Evolutionary conservation across 2,888 invertebrate genomes (phyloP).

Genomic region (Elegia similella): DNA sequence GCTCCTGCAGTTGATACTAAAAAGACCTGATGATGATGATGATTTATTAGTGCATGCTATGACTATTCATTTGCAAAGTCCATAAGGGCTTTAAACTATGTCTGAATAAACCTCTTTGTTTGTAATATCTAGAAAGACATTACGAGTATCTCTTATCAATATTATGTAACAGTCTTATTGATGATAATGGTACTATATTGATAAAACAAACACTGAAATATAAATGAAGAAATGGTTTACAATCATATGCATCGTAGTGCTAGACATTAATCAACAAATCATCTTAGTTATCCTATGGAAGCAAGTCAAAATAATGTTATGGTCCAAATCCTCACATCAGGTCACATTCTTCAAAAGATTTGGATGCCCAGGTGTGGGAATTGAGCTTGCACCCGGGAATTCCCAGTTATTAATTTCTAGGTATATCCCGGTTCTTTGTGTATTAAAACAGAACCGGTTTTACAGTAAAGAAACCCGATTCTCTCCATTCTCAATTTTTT

Average conservation of each 20-base stretch:
- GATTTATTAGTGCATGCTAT: too few species aligned
- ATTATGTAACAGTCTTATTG: neutral
- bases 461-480: neutral
- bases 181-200: neutral
- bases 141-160: neutral
- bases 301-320: too few species aligned
- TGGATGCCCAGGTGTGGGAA: too few species aligned
- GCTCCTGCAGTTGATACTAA: too few species aligned
- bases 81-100: too few species aligned
- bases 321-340: too few species aligned
- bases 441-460: neutral
- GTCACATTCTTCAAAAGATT: too few species aligned
- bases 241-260: neutral
- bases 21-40: too few species aligned
- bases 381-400: slow-evolving; percentile 8
- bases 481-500: too few species aligned
- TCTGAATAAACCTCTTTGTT: neutral
- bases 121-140: neutral
- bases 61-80: too few species aligned
- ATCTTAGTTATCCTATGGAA: too few species aligned
- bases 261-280: too few species aligned
- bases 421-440: neutral
- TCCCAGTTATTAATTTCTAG: neutral
- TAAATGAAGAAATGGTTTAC: neutral
- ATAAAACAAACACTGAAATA: neutral